phyloP scores from a whole-genome alignment of 1,140 invertebrate species.

The Akabosia matsudoensis region DNA sequence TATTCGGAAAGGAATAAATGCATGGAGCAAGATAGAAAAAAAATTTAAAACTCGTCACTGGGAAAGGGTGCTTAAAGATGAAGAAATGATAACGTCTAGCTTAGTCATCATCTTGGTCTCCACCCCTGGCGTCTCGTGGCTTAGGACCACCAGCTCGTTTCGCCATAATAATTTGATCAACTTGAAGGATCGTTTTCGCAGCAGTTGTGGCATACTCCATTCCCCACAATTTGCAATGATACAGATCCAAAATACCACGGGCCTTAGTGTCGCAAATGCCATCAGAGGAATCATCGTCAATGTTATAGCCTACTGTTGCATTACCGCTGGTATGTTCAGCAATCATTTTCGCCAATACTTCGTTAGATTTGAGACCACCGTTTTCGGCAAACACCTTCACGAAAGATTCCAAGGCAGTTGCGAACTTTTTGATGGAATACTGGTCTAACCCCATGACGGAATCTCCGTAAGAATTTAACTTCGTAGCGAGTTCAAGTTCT shows the following conservation, averaged over 20 bases:
- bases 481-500: conserved; percentile 89
- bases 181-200: conserved; percentile 87
- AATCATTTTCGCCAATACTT: conserved; percentile 85
- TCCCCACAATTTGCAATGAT: conserved; percentile 84
- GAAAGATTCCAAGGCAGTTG: conserved; percentile 82
- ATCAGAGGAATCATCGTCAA: conserved; percentile 67
- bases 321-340: conserved; percentile 87
- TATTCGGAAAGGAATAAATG: neutral
- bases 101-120: conserved; percentile 68
- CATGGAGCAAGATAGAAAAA: neutral
- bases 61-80: neutral
- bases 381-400: conserved; percentile 93
- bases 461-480: conserved; percentile 80
- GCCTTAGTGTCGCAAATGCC: conserved; percentile 71
- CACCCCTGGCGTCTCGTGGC: conserved; percentile 60
- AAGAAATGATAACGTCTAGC: neutral
- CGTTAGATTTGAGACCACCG: conserved; percentile 80
- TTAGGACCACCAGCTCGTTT: conserved; percentile 95
- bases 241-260: conserved; percentile 78
- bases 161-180: conserved; percentile 99
- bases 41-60: neutral
- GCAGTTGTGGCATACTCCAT: conserved; percentile 92
- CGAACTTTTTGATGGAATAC: conserved; percentile 94
- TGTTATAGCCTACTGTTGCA: conserved; percentile 79
- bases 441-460: conserved; percentile 92